These are phyloP conservation scores for Stenchaetothrips biformis DNA, from an alignment of 2,888 invertebrate genomes.

Conservation along the genomic window DNA sequence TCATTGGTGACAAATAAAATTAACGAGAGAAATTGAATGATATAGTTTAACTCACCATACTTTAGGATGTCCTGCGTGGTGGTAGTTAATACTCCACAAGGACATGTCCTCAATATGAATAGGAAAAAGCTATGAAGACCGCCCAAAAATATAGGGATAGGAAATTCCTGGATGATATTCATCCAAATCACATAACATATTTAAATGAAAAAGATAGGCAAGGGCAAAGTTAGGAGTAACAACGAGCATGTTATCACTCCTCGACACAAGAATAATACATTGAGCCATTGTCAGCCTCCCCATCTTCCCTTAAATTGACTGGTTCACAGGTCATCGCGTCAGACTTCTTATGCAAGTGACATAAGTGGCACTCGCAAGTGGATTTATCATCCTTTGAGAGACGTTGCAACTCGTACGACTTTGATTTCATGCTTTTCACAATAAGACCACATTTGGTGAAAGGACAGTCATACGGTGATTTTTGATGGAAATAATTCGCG, in stretches of 20 bases:
- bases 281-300: neutral
- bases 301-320: neutral
- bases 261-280: neutral
- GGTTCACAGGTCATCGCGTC: neutral
- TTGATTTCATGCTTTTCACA: neutral
- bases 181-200: neutral
- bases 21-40: no score
- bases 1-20: neutral
- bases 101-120: constrained; percentile 1
- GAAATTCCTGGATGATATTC: neutral
- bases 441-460: neutral
- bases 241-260: neutral
- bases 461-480: no score
- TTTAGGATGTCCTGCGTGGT: neutral
- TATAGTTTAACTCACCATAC: neutral
- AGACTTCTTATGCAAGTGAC: neutral
- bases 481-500: no score
- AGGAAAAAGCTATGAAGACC: neutral
- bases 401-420: neutral
- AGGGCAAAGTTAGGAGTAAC: neutral
- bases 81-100: neutral
- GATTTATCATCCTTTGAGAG: neutral
- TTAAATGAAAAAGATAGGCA: neutral
- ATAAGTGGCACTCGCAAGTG: neutral
- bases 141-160: neutral